Percentiles rank a stretch among this genome's conserved stretches.
Conservation (phyloP, 2,797 vertebrate species). For the Dromococcyx pavoninus region DNA sequence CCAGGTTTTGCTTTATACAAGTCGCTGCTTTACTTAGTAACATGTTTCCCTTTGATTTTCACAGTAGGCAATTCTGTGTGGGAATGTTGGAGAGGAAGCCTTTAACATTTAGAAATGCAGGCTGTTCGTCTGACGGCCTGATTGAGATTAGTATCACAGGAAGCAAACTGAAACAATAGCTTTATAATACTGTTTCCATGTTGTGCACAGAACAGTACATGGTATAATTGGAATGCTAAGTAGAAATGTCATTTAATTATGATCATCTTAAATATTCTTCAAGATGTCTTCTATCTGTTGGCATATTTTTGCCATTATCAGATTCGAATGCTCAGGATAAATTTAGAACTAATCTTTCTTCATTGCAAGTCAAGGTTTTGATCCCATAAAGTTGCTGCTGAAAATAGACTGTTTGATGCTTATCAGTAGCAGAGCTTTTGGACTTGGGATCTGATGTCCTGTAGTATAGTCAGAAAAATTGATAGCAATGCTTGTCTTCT, state of each 20-base stretch:
- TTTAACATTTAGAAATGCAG: constrained; percentile 74
- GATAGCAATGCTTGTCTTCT: not conserved
- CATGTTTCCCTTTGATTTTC: constrained; percentile 81
- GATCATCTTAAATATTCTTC: constrained; percentile 64
- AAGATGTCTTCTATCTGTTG: constrained; percentile 43
- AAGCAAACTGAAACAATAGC: constrained; percentile 81
- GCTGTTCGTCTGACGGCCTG: constrained; percentile 70
- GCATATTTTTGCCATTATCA: not conserved
- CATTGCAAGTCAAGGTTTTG: not conserved
- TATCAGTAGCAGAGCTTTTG: not conserved
- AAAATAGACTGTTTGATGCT: not conserved
- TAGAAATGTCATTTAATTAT: constrained; percentile 56
- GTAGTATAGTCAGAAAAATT: not conserved
- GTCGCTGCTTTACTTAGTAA: constrained; percentile 78
- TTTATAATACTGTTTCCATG: constrained; percentile 77
- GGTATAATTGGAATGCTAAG: constrained; percentile 64
- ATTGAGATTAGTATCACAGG: constrained; percentile 81
- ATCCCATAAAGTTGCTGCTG: not conserved
- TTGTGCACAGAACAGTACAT: constrained; percentile 68
- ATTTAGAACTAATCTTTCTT: constrained; percentile 23
- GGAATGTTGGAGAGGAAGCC: constrained; percentile 81
- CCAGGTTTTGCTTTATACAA: constrained; percentile 74
- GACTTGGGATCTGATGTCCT: not conserved
- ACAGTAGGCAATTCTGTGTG: constrained; percentile 80
- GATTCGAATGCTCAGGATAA: constrained; percentile 1